Conservation (phyloP, 1,140 invertebrate species). For the Drosophila pseudoananassae region DNA sequence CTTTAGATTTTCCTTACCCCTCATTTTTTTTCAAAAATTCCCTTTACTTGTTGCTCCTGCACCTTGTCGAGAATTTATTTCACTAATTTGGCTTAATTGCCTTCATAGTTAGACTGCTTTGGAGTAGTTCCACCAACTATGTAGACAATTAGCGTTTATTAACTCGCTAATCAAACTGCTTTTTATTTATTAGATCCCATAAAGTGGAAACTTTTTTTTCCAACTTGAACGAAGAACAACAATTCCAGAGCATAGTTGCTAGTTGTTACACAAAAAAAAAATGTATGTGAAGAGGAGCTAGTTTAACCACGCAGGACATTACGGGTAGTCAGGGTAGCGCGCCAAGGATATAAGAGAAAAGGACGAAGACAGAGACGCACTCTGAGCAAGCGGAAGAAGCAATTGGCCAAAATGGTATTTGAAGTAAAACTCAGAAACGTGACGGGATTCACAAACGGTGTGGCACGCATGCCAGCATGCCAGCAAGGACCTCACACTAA, state of each 20-base stretch:
- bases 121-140: too few species aligned
- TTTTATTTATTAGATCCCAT: background rate
- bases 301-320: background rate
- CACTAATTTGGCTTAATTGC: too few species aligned
- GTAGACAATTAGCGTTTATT: background rate
- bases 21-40: too few species aligned
- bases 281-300: background rate
- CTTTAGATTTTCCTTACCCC: too few species aligned
- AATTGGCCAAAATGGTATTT: conserved; percentile 77
- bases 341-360: background rate
- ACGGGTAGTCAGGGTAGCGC: too few species aligned
- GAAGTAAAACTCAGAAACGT: conserved; percentile 73
- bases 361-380: background rate
- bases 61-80: too few species aligned
- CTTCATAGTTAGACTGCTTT: too few species aligned
- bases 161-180: background rate
- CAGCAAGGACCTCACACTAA: conserved; percentile 10
- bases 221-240: too few species aligned
- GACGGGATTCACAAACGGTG: conserved; percentile 60
- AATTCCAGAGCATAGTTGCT: background rate
- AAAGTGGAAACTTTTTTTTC: background rate
- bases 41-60: too few species aligned
- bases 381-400: conserved; percentile 33
- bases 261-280: background rate
- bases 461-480: conserved; percentile 52